Conservation (phyloP, 2,113 vertebrate genomes). For the Chrysochloris asiatica region DNA sequence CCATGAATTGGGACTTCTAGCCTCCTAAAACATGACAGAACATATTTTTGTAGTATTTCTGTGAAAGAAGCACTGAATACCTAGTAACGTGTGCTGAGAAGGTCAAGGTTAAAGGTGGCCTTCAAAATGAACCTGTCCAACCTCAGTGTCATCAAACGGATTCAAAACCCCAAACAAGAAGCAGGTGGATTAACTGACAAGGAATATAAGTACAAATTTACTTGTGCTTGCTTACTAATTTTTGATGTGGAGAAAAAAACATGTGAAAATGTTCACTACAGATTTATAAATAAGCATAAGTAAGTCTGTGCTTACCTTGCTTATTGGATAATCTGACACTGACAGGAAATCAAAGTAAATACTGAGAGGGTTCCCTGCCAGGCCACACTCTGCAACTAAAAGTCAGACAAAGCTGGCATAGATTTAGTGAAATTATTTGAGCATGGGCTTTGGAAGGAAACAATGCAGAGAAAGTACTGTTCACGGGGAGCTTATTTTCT, state of each 20-base stretch:
- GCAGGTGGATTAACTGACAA: no score
- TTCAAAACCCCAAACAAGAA: no score
- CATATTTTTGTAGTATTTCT: no score
- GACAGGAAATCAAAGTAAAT: neutral
- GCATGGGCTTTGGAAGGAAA: neutral
- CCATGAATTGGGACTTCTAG: no score
- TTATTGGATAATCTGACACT: neutral
- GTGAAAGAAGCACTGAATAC: no score
- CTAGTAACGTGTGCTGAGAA: no score
- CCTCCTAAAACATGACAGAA: no score
- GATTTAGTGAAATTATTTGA: neutral
- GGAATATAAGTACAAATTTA: no score
- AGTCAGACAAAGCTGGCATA: conserved; percentile 14
- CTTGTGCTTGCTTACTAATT: no score
- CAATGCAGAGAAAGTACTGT: neutral
- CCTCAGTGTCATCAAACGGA: no score
- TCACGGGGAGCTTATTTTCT: neutral
- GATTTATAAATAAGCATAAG: neutral
- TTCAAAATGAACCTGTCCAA: no score
- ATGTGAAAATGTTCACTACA: neutral
- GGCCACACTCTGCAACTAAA: neutral
- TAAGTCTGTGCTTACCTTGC: neutral
- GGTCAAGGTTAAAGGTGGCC: no score
- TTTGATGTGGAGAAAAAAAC: neutral
- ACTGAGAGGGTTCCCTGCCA: neutral